Conservation (phyloP, 2,888 invertebrate species). For the Synanthedon vespiformis region DNA sequence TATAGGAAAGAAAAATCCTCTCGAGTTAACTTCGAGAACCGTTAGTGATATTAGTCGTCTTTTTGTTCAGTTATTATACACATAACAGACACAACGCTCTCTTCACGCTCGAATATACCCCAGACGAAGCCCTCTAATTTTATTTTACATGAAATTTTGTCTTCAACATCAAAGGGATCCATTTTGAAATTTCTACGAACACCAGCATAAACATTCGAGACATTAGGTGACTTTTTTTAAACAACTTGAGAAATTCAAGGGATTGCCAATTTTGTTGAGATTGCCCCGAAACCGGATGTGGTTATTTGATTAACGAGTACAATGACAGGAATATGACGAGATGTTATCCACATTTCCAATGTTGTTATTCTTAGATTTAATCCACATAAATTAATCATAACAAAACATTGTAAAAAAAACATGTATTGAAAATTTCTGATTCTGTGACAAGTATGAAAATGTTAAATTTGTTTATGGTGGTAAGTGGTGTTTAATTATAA, state of each 20-base stretch:
- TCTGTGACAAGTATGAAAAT: too few species aligned
- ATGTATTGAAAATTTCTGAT: too few species aligned
- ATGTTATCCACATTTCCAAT: too few species aligned
- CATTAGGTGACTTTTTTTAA: not conserved
- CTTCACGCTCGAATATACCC: conserved; percentile 18
- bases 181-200: conserved; percentile 19
- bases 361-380: too few species aligned
- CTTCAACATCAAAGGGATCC: conserved; percentile 37
- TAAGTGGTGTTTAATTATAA: too few species aligned
- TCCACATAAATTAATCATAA: too few species aligned
- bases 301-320: too few species aligned
- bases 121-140: conserved; percentile 34
- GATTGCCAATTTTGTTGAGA: not conserved
- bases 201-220: not conserved
- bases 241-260: not conserved
- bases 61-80: conserved; percentile 42
- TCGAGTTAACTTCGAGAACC: conserved; percentile 4
- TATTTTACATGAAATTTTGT: conserved; percentile 50
- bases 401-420: too few species aligned
- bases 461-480: too few species aligned
- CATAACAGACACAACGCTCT: conserved; percentile 25
- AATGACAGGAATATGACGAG: too few species aligned
- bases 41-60: conserved; percentile 14
- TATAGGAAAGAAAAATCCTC: not conserved
- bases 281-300: not conserved